Percentiles rank a stretch among this genome's conserved stretches.
Conservation (phyloP, 2,797 vertebrate genomes). For the Gymnopithys bicolor region DNA sequence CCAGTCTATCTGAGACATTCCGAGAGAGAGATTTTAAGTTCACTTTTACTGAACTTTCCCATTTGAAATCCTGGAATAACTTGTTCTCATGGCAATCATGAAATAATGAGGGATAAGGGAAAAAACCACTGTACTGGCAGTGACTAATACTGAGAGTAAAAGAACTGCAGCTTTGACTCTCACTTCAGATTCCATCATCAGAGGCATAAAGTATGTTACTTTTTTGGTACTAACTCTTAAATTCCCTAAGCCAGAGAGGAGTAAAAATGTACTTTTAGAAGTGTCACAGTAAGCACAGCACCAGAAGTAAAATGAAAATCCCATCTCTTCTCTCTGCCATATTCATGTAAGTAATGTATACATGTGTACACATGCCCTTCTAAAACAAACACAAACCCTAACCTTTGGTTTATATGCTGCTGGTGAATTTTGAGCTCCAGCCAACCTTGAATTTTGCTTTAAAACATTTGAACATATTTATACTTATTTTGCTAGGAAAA, state of each 20-base stretch:
- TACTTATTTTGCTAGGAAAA: neutral
- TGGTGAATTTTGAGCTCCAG: neutral
- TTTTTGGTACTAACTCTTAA: neutral
- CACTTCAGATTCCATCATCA: neutral
- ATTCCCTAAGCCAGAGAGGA: neutral
- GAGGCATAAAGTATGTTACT: neutral
- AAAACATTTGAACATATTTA: neutral
- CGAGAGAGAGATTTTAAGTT: neutral
- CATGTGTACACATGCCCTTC: neutral
- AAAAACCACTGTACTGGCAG: neutral
- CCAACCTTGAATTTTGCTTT: neutral
- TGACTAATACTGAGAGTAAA: neutral
- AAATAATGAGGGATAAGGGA: neutral
- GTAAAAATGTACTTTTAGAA: neutral
- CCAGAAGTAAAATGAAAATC: neutral
- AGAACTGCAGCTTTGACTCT: neutral
- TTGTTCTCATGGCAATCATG: neutral
- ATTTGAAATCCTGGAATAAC: neutral
- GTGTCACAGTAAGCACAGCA: neutral
- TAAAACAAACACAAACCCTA: neutral
- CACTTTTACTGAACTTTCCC: neutral
- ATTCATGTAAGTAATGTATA: neutral
- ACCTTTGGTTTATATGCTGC: neutral
- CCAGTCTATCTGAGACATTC: neutral
- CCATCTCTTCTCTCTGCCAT: neutral